phyloP scores from a whole-genome alignment of 1,140 invertebrate species.

The Drosophila malerkotliana region DNA sequence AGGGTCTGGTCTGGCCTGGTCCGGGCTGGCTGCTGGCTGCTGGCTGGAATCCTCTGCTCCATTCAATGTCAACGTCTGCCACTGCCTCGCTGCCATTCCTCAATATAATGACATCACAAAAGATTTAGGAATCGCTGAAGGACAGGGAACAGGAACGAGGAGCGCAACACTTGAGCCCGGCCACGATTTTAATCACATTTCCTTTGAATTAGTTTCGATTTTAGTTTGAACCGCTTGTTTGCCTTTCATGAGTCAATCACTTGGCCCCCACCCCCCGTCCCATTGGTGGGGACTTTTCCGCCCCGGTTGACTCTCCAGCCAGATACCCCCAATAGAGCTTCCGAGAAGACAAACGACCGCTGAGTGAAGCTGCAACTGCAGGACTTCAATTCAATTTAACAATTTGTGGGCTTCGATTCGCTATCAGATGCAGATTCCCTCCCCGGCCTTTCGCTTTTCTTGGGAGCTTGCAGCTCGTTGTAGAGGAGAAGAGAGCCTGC shows the following conservation, averaged over 20 bases:
- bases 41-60: conserved; percentile 23
- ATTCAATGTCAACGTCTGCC: conserved; percentile 78
- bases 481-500: neutral
- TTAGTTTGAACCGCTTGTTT: conserved; percentile 51
- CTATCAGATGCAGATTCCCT: conserved; percentile 15
- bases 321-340: conserved; percentile 51
- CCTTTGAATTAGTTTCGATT: conserved; percentile 80
- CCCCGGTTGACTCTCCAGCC: neutral
- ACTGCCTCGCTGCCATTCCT: conserved; percentile 69
- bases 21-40: neutral
- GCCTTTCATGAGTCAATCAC: conserved; percentile 79
- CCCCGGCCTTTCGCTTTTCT: conserved; percentile 75
- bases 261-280: conserved; percentile 5
- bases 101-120: conserved; percentile 83
- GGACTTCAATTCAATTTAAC: conserved; percentile 61
- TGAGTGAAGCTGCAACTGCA: conserved; percentile 17
- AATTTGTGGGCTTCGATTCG: conserved; percentile 33
- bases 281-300: neutral
- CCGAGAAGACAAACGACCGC: conserved; percentile 34
- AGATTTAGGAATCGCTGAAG: conserved; percentile 57
- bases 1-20: conserved; percentile 36
- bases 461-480: conserved; percentile 6
- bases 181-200: conserved; percentile 81
- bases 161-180: conserved; percentile 23
- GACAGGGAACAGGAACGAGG: neutral